Conservation (phyloP, 1,140 invertebrate genomes). For the Cotesia glomerata region DNA sequence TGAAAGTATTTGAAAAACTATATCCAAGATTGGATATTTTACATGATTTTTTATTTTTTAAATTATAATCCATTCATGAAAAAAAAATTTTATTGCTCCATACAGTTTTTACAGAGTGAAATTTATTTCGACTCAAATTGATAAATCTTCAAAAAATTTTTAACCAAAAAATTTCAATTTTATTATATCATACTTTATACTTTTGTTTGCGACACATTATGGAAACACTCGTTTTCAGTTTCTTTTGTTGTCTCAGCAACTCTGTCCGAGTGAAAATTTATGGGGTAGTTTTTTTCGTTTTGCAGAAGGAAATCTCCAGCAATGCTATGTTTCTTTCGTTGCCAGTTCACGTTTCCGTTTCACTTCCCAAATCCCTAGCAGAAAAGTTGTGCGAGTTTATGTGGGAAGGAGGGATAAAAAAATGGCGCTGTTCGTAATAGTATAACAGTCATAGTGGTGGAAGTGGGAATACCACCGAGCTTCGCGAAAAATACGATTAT, state of each 20-base stretch:
- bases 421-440: constrained; percentile 24
- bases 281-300: neutral
- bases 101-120: too few species aligned
- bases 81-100: too few species aligned
- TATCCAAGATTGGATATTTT: too few species aligned
- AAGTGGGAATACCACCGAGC: constrained; percentile 39
- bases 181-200: neutral
- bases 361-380: constrained; percentile 53
- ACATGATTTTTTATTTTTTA: too few species aligned
- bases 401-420: constrained; percentile 13
- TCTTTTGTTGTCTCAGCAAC: neutral
- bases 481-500: constrained; percentile 59
- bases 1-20: too few species aligned
- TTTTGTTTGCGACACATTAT: neutral
- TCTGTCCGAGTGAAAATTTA: neutral
- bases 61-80: too few species aligned
- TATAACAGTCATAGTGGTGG: constrained; percentile 15
- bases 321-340: constrained; percentile 45
- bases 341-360: constrained; percentile 49
- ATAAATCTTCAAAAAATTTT: too few species aligned
- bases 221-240: neutral
- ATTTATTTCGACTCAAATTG: too few species aligned
- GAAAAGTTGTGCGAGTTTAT: constrained; percentile 43
- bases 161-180: neutral
- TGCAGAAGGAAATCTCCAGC: constrained; percentile 29